A percentile compares a stretch with the other conserved stretches of the same genome.
Evolutionary conservation across 2,797 vertebrate genomes (phyloP).

Genomic region (Eospalax fontanierii): DNA sequence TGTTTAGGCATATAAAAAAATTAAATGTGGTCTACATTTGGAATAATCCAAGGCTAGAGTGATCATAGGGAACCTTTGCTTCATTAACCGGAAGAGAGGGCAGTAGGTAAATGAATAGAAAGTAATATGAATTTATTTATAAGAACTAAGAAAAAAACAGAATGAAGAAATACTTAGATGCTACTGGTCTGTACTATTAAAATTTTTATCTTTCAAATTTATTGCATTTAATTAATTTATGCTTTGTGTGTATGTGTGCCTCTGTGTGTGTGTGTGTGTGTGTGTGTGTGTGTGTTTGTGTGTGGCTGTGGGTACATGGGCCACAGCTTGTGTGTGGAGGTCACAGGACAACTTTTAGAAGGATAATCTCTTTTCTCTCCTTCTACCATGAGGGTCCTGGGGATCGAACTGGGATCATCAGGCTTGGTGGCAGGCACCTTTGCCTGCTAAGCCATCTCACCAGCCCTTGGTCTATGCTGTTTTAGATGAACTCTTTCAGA

Average conservation of each 20-base stretch:
- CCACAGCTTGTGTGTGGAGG: neutral
- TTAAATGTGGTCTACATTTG: neutral
- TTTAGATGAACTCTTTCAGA: neutral
- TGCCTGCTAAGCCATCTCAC: too few species aligned
- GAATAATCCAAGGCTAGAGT: constrained; percentile 43
- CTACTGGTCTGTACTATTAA: neutral
- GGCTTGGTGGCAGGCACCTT: neutral
- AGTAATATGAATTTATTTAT: neutral
- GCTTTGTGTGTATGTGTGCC: neutral
- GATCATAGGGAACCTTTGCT: neutral
- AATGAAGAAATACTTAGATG: neutral
- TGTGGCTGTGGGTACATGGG: neutral
- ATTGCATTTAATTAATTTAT: neutral
- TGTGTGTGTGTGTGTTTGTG: too few species aligned
- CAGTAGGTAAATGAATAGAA: neutral
- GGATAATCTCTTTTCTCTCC: neutral
- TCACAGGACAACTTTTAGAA: neutral
- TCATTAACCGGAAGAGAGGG: neutral
- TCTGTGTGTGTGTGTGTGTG: too few species aligned
- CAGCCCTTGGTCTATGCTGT: neutral
- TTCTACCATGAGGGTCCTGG: neutral
- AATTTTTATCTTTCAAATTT: neutral
- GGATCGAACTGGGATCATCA: neutral
- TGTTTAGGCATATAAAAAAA: neutral
- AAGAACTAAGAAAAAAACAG: neutral